Conservation (phyloP, 2,888 invertebrate genomes). For the Buathra laborator region DNA sequence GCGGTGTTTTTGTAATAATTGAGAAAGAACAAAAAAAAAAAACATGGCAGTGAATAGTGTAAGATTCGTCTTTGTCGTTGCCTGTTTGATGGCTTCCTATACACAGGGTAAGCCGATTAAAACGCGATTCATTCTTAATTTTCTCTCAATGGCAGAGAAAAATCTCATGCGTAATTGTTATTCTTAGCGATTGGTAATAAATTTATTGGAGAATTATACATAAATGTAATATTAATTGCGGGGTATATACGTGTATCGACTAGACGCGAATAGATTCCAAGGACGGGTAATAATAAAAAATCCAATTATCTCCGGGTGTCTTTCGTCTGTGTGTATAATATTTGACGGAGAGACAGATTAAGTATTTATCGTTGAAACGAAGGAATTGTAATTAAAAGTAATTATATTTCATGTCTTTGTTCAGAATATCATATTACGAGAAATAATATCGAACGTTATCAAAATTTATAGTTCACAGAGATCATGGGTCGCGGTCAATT, state of each 20-base stretch:
- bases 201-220: slow-evolving; percentile 14
- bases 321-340: not conserved
- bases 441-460: not conserved
- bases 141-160: not conserved
- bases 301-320: not conserved
- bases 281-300: slow-evolving; percentile 39
- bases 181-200: slow-evolving; percentile 8
- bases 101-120: slow-evolving; percentile 64
- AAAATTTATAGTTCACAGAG: not conserved
- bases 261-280: slow-evolving; percentile 22
- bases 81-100: slow-evolving; percentile 62
- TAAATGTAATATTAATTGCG: slow-evolving; percentile 27
- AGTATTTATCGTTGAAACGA: not conserved
- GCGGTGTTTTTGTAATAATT: slow-evolving; percentile 37
- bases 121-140: not conserved
- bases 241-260: slow-evolving; percentile 16
- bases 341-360: not conserved
- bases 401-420: not conserved
- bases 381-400: not conserved
- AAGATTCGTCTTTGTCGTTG: slow-evolving; percentile 55
- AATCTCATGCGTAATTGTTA: slow-evolving; percentile 21
- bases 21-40: not conserved
- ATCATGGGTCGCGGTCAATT: not conserved
- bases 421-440: not conserved
- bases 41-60: slow-evolving; percentile 69